A percentile compares a stretch with the other conserved stretches of the same genome.
Conservation (phyloP, 1,140 invertebrate species). For the Chrysoperla carnea region DNA sequence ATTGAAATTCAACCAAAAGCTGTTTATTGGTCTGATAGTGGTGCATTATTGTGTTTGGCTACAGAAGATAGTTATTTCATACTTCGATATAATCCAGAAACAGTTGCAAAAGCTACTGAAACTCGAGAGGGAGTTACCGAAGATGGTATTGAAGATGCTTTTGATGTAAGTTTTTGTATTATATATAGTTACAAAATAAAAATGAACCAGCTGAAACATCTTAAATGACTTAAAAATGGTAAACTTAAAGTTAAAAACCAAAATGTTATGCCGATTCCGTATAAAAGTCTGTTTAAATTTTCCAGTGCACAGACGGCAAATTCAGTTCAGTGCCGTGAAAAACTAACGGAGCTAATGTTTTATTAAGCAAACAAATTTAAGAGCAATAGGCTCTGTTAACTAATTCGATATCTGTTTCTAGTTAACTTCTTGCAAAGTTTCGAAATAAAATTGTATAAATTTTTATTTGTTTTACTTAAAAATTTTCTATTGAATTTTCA, state of each 20-base stretch:
- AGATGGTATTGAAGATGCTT: constrained; percentile 93
- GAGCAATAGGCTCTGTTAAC: no score
- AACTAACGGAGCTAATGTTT: no score
- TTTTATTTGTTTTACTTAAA: no score
- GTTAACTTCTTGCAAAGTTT: no score
- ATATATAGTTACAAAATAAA: not conserved
- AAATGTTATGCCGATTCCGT: not conserved
- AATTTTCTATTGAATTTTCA: constrained; percentile 21
- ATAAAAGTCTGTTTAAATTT: no score
- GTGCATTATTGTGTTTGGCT: constrained; percentile 82
- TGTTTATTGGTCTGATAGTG: constrained; percentile 95
- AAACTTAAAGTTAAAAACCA: no score
- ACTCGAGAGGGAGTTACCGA: constrained; percentile 62
- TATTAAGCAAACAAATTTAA: no score
- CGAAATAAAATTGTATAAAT: no score
- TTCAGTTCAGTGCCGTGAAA: no score
- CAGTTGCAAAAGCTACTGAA: constrained; percentile 55
- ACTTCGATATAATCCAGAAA: constrained; percentile 69
- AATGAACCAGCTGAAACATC: not conserved
- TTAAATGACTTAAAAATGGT: no score
- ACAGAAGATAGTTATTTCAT: constrained; percentile 96
- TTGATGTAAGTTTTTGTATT: constrained; percentile 50
- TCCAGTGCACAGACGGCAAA: no score
- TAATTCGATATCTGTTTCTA: no score
- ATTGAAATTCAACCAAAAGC: constrained; percentile 91